phyloP scores from a whole-genome alignment of 2,797 vertebrate species.

The Halcyon chelicuti region DNA sequence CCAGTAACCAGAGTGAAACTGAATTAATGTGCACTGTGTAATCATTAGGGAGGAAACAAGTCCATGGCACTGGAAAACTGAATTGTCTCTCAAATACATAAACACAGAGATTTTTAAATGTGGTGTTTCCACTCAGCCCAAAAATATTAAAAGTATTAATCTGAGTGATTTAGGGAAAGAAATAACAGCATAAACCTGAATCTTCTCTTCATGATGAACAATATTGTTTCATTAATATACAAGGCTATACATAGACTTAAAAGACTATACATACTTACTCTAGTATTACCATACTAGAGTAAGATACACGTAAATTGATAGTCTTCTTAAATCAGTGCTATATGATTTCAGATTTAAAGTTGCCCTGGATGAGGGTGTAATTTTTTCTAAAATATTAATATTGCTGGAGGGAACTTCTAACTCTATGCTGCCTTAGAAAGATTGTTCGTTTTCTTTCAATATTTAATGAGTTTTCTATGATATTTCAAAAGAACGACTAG shows the following conservation, averaged over 20 bases:
- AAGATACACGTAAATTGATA: neutral
- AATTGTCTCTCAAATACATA: neutral
- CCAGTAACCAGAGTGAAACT: neutral
- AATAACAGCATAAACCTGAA: neutral
- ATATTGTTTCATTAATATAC: neutral
- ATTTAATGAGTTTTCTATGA: slow-evolving; percentile 41
- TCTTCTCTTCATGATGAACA: neutral
- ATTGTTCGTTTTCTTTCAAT: slow-evolving; percentile 34
- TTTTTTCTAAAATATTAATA: neutral
- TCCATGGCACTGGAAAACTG: neutral
- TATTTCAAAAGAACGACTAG: slow-evolving; percentile 60
- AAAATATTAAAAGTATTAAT: neutral
- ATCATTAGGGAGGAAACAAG: neutral
- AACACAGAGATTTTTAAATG: neutral
- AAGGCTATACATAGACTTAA: neutral
- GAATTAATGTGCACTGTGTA: neutral
- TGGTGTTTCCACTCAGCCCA: neutral
- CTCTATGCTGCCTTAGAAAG: neutral
- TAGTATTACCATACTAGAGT: neutral
- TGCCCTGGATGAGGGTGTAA: neutral
- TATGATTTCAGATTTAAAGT: neutral
- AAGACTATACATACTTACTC: neutral
- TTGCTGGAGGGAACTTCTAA: slow-evolving; percentile 22
- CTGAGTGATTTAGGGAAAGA: neutral
- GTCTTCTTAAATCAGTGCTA: neutral